Percentiles rank a stretch among this genome's conserved stretches.
phyloP scores from a whole-genome alignment of 2,113 vertebrate genomes.

The Corythornis vintsioides region DNA sequence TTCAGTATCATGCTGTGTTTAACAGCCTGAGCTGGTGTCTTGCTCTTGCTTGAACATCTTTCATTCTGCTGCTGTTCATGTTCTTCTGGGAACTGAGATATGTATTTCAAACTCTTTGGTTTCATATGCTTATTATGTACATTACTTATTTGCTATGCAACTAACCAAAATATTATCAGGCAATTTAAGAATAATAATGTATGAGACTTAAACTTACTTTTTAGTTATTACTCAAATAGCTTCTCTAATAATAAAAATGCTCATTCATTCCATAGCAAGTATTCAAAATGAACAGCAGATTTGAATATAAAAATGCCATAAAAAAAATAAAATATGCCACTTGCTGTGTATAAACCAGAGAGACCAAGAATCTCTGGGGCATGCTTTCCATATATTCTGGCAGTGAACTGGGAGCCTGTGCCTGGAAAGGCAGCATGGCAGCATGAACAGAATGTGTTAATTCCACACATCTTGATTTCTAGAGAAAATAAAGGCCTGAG shows the following conservation, averaged over 20 bases:
- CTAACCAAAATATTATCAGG: background rate
- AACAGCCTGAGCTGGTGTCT: background rate
- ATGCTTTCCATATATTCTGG: rapidly evolving
- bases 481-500: background rate
- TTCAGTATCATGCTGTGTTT: background rate
- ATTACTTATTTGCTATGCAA: background rate
- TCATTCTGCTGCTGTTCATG: background rate
- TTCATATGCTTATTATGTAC: background rate
- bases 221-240: background rate
- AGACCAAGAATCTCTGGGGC: background rate
- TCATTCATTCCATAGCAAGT: background rate
- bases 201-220: background rate
- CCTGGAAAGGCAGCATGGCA: background rate
- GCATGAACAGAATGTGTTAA: background rate
- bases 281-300: background rate
- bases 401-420: background rate
- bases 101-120: background rate
- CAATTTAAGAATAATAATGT: background rate
- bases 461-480: background rate
- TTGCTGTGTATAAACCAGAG: background rate
- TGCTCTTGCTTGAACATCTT: background rate
- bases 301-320: background rate
- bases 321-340: background rate
- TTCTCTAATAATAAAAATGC: background rate
- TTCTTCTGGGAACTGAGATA: background rate